Conservation (phyloP, 2,113 vertebrate genomes). For the Alaudala cheleensis region DNA sequence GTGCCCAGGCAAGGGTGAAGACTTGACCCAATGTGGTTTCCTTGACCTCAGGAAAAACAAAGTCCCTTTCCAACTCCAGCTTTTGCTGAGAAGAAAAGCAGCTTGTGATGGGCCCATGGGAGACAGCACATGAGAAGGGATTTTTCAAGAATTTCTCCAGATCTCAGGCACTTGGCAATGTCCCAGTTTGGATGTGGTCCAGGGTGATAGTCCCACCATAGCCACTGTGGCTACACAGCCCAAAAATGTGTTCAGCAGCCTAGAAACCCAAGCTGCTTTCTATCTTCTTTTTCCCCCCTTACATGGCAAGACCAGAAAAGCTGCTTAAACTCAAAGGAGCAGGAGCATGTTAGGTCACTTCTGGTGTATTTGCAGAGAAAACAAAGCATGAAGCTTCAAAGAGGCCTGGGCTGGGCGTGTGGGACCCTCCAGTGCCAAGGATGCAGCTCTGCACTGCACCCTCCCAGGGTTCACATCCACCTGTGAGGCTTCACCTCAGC, state of each 20-base stretch:
- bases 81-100: constrained; percentile 3
- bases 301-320: constrained; percentile 1
- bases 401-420: neutral
- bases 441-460: neutral
- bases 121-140: neutral
- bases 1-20: neutral
- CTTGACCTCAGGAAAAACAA: neutral
- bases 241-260: neutral
- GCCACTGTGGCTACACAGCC: neutral
- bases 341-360: constrained; percentile 17
- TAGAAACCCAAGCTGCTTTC: neutral
- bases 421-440: neutral
- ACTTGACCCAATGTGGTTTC: neutral
- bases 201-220: neutral
- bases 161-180: neutral
- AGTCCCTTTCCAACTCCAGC: neutral
- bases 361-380: constrained; percentile 44
- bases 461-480: neutral
- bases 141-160: neutral
- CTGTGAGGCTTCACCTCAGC: neutral
- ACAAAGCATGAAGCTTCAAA: constrained; percentile 7
- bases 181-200: neutral
- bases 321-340: neutral
- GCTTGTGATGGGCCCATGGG: neutral
- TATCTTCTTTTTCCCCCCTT: neutral